Percentiles rank a stretch among this genome's conserved stretches.
phyloP scores from a whole-genome alignment of 2,888 invertebrate genomes.

The Leptodirus hochenwartii region DNA sequence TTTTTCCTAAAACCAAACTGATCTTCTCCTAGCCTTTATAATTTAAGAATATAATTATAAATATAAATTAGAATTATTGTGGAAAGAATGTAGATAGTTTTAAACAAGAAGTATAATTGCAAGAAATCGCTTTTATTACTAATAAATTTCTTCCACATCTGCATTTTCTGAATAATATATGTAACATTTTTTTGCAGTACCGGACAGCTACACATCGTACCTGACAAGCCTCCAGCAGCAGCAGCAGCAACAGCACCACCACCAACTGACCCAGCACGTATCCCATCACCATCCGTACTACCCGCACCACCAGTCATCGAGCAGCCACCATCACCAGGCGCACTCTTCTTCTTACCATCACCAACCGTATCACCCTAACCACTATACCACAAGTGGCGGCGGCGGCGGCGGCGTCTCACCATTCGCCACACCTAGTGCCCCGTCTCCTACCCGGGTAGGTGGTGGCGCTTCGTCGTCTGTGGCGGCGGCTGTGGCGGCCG shows the following conservation, averaged over 20 bases:
- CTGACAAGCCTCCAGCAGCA: slow-evolving; percentile 28
- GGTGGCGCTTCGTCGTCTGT: too few relatives aligned
- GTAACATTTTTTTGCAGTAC: slow-evolving; percentile 36
- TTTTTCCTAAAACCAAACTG: too few relatives aligned
- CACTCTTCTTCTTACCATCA: not conserved
- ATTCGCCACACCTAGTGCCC: slow-evolving; percentile 41
- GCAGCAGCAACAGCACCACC: slow-evolving; percentile 15
- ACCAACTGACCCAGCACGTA: slow-evolving; percentile 32
- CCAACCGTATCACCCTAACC: slow-evolving; percentile 20
- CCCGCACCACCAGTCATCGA: slow-evolving; percentile 28
- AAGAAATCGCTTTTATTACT: too few relatives aligned
- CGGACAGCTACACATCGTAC: slow-evolving; percentile 43
- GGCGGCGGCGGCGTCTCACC: slow-evolving; percentile 29
- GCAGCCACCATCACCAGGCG: not conserved
- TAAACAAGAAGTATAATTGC: too few relatives aligned
- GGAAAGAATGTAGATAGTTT: too few relatives aligned
- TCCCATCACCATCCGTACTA: slow-evolving; percentile 29
- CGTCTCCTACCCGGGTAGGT: slow-evolving; percentile 26
- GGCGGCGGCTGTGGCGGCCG: too few relatives aligned
- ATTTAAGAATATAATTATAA: too few relatives aligned
- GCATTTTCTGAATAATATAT: too few relatives aligned
- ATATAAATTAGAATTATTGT: too few relatives aligned
- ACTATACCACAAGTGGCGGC: too few relatives aligned
- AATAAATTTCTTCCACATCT: too few relatives aligned
- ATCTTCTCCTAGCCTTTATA: too few relatives aligned